Percentiles rank a stretch among this genome's conserved stretches.
These are phyloP conservation scores for Synergus gifuensis DNA, from an alignment of 2,888 invertebrate genomes.

Conservation along the genomic window DNA sequence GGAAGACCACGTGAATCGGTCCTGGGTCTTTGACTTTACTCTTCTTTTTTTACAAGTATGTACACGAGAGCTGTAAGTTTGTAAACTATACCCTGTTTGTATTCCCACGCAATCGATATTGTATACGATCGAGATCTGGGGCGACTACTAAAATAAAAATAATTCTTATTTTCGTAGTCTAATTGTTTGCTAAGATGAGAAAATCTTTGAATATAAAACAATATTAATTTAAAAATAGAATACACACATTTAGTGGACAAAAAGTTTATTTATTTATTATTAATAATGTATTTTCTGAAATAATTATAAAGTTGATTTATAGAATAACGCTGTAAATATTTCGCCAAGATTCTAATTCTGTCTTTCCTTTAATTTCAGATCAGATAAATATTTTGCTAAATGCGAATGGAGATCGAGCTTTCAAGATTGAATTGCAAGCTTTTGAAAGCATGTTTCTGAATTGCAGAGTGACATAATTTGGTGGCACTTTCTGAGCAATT, in stretches of 20 bases:
- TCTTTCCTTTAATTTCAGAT: neutral
- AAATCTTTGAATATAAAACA: neutral
- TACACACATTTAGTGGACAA: neutral
- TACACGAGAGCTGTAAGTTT: slow-evolving; percentile 4
- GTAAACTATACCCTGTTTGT: neutral
- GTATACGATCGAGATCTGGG: neutral
- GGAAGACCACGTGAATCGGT: neutral
- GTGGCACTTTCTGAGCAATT: slow-evolving; percentile 1
- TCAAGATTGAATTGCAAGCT: neutral
- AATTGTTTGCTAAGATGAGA: neutral
- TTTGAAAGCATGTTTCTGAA: neutral
- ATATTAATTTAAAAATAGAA: neutral
- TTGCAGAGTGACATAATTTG: neutral
- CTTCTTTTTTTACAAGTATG: neutral
- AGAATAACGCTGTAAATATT: neutral
- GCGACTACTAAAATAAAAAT: neutral
- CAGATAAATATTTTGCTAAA: neutral
- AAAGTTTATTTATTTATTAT: too few species aligned
- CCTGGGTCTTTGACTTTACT: slow-evolving; percentile 2
- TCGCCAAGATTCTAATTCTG: neutral
- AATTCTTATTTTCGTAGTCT: neutral
- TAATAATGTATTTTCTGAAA: neutral
- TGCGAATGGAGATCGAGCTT: neutral
- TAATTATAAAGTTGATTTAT: neutral
- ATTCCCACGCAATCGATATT: slow-evolving; percentile 21